phyloP scores from a whole-genome alignment of 2,113 vertebrate genomes.

The Pterocles gutturalis region DNA sequence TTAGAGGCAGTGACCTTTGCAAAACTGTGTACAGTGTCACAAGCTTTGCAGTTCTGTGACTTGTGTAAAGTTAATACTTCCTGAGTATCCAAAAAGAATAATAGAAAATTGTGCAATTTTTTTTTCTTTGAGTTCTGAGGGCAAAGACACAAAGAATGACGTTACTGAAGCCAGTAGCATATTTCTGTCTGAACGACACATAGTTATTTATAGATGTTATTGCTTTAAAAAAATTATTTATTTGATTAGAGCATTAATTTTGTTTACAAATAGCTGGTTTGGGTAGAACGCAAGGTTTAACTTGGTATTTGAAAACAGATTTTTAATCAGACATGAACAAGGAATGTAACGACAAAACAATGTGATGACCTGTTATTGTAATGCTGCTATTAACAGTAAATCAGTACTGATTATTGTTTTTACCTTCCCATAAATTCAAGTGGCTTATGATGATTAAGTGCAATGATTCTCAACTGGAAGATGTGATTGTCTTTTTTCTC shows the following conservation, averaged over 20 bases:
- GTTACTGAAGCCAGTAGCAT: background rate
- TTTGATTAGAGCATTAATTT: background rate
- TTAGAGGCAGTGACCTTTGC: conserved; percentile 36
- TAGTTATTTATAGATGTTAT: background rate
- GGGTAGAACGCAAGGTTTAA: background rate
- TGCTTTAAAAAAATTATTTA: background rate
- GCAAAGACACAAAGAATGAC: background rate
- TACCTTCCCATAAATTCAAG: background rate
- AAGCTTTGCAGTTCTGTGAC: background rate
- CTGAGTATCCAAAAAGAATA: background rate
- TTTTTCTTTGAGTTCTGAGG: background rate
- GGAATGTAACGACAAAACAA: background rate
- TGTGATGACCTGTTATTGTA: background rate
- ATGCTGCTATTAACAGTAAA: background rate
- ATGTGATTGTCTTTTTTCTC: background rate
- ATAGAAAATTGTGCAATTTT: background rate
- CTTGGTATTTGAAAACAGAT: background rate
- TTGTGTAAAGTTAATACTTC: background rate
- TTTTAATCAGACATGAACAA: background rate
- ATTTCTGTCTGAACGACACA: background rate
- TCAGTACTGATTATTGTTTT: conserved; percentile 12
- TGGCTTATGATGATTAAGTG: background rate
- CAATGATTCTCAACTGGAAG: background rate
- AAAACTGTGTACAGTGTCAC: background rate
- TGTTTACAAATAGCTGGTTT: background rate